Conservation (phyloP, 2,888 invertebrate species). For the Dendrolimus houi region DNA sequence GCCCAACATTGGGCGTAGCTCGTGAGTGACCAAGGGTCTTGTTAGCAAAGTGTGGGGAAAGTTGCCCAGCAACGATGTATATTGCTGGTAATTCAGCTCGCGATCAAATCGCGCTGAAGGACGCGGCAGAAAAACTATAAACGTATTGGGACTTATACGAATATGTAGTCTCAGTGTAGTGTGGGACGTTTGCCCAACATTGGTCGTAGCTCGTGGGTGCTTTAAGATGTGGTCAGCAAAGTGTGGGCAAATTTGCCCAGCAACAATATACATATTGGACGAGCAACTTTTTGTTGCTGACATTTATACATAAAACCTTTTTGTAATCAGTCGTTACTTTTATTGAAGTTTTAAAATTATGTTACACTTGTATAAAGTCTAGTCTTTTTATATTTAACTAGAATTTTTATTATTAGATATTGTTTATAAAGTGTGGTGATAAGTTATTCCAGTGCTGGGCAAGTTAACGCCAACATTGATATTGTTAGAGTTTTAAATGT, state of each 20-base stretch:
- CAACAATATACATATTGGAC: background rate
- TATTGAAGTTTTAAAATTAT: too few relatives aligned
- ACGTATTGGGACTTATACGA: slow-evolving; percentile 15
- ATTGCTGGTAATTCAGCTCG: background rate
- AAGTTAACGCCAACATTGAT: too few relatives aligned
- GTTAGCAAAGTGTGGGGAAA: background rate
- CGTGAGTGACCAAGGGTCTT: background rate
- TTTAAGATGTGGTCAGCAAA: background rate
- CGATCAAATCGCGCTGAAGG: background rate
- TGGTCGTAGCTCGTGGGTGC: background rate
- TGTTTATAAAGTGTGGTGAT: too few relatives aligned
- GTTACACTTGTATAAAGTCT: too few relatives aligned
- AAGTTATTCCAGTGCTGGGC: too few relatives aligned
- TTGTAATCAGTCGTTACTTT: too few relatives aligned
- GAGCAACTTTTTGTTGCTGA: too few relatives aligned
- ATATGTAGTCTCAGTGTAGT: too few relatives aligned
- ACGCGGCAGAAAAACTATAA: slow-evolving; percentile 7
- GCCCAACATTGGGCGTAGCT: background rate
- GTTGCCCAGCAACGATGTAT: background rate
- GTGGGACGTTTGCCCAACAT: background rate
- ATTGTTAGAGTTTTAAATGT: too few relatives aligned
- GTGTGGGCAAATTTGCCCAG: background rate
- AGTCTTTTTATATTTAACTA: too few relatives aligned
- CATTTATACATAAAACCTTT: too few relatives aligned
- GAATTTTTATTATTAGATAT: too few relatives aligned